Evolutionary conservation across 2,113 vertebrate species (phyloP), one percentile per base, ranked within the genome.

Genomic region (Machaerirhynchus nigripectus): DNA sequence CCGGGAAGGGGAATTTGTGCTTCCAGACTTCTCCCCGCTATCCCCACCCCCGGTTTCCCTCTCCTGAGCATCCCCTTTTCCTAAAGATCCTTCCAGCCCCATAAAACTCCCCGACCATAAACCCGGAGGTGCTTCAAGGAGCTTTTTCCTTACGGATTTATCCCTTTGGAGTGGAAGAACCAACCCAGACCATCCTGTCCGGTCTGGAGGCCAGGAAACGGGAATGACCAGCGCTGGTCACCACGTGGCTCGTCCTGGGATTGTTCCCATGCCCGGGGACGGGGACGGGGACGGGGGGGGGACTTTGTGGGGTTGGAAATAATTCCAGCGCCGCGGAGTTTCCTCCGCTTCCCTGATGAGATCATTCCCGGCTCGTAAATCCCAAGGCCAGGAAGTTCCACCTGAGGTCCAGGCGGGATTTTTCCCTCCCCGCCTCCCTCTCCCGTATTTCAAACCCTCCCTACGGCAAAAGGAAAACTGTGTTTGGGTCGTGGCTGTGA

Each of bases 331-430:
- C 73, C n/a, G 10, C 1, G 93, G 95, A 95, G 86, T 90, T 95
- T 97, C 95, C 95, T 93, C 90, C 1, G 1, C 56, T 95, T 95
- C 94, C 96, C 93, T 26, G 49, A 85, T 95, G 93, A 96, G 93
- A 78, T 97, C 96, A 89, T 65, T 91, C 89, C 73, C 8, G 19
- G 7, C 87, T 60, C 57, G 91, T 96, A 95, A 95, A 96, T 96
- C 95, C 81, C 11, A 0, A 0, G 6, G 78, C 42, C 94, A 77
- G 95, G 91, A 91, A 95, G 94, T 92, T 96, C 95, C 91, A 89
- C 96, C 95, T 96, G 94, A 96, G 68, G 33, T 63, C 55, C 69
- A 10, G 78, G 30, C 91, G 40, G 40, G 71, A 44, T 46, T 90
- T 81, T 81, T 17, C 7, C 10, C 4, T 6, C 10, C 4, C 39